Evolutionary conservation across 1,140 invertebrate genomes (phyloP), one percentile per base, ranked within the genome.

Genomic region (Arctopsyche grandis): DNA sequence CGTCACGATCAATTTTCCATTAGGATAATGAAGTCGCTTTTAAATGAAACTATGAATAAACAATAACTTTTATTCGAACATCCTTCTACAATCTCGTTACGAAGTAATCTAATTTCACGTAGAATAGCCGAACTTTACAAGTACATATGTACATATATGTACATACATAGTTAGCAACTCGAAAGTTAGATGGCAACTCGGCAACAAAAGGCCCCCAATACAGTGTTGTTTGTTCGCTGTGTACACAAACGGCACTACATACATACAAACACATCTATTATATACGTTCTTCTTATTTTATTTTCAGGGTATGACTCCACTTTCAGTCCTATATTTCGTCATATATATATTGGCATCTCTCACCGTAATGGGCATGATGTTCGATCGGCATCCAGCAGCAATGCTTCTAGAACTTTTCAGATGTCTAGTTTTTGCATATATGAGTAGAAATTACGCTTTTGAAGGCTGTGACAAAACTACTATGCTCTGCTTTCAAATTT

Each of bases 351-450:
- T 94, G 10, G 88, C 90, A 0, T 91, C 92, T 0, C 83, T 94
- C 9, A 92, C 91, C 0, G 87, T 91, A 1, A 93, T 95, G 52
- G 93, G 94, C 19, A 89, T 94, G 87, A 82, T 94, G 10, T 92
- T 94, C 80, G 93, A 94, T 63, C 88, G 90, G 69, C 87, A 87
- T 14, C 85, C 88, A 12, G 86, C 89, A 66, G 89, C 89, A 0
- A 85, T 87, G 0, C 69, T 90, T 0, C 81, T 91, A 9, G 92
- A 93, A 84, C 84, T 91, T 0, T 43, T 88, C 0, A 86, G 92
- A 0, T 93, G 92, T 80, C 85, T 88, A 7, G 83, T 87, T 0
- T 84, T 91, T 4, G 85, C 88, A 0, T 74, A 80, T 16, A 12
- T 80, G 29, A 48, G 76, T 0, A 75, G 77, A 44, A 74, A 44